Evolutionary conservation across 2,113 vertebrate genomes (phyloP), one percentile per base, ranked within the genome.

Genomic region (Poeciliopsis turrubarensis): DNA sequence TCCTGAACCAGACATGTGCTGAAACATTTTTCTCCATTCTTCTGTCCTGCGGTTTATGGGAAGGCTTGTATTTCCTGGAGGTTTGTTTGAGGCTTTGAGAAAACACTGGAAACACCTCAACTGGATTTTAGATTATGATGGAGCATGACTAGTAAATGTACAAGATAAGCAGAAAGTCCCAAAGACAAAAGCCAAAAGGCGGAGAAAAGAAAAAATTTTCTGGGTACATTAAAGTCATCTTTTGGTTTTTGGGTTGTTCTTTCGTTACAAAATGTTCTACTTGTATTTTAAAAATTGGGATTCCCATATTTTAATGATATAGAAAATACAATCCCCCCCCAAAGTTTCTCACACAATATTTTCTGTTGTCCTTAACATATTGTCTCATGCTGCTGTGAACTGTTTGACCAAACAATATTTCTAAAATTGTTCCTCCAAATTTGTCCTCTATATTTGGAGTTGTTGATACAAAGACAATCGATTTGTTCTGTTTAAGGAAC

Each of bases 21-120:
- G 44, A 81, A 89, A 79, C 83, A 84, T 77, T 89, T 87, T 72
- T 67, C 83, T 78, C 41, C 5, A 2, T 77, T 70, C 68, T 75
- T 74, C 67, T 68, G 54, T 77, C 44, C 57, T 73, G 87, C 5
- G 85, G 88, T 89, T 91, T 77, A 80, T 31, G 68, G 74, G 63
- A 85, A 77, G 72, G 79, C 74, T 85, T 34, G 77, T 73, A 70
- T 89, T 90, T 91, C 83, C 88, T 87, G 86, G 74, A 87, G 86
- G 91, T 91, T 89, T 89, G 85, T 87, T 86, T 70, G 80, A 87
- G 83, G 87, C 74, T 83, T 84, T 6, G 7, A 82, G 75, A 68
- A 86, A 88, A 92, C 80, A 81, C 81, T 84, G 81, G 83, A 87
- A 88, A 89, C 83, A 87, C 84, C 88, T 91, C 85, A 72, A 83